Evolutionary conservation across 2,888 invertebrate species (phyloP), one percentile per base, ranked within the genome.

Genomic region (Galeruca laticollis): DNA sequence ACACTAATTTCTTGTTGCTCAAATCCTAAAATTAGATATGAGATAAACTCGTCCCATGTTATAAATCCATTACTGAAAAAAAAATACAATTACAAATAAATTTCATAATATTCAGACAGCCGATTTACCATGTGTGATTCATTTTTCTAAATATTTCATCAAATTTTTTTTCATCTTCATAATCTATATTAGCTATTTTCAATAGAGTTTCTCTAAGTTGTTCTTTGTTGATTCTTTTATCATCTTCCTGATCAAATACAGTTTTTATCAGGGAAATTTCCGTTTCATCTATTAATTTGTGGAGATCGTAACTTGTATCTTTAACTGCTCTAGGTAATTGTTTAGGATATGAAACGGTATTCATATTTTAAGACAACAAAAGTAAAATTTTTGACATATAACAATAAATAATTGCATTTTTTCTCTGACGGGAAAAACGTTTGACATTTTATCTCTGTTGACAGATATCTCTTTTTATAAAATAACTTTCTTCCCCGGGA

Each of bases 1-100:
- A 87, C 86, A 76, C 89, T 88, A 0, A 89, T 87, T 79, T 92
- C 92, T 76, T 89, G 89, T 60, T 88, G 88, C 83, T 91, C 90
- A 85, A 91, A 93, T 56, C 93, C 93, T 71, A 93, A 86, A 70
- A 94, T 88, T 74, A 94, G 86, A 85, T 92, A 92, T 0, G 93
- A 92, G 33, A 94, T 89, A 78, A 94, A 89, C 84, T 95, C 94
- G 80, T 94, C 90, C 94, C 94, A 95, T 73, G 87, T 87, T 1
- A 89, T 86, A 26, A 81, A 82, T 5, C 87, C 88, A 75, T 88
- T 86, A 77, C 88, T 86, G 63, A 60, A 76, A 75, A 10, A n/a
- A n/a, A n/a, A 2, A 26, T 10, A 5, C 13, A 33, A 13, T 31
- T 10, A 8, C 26, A 54, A 26, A 8, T 20, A 10, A 13, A n/a